phyloP scores from a whole-genome alignment of 2,888 invertebrate species.

The Diaprepes abbreviatus region DNA sequence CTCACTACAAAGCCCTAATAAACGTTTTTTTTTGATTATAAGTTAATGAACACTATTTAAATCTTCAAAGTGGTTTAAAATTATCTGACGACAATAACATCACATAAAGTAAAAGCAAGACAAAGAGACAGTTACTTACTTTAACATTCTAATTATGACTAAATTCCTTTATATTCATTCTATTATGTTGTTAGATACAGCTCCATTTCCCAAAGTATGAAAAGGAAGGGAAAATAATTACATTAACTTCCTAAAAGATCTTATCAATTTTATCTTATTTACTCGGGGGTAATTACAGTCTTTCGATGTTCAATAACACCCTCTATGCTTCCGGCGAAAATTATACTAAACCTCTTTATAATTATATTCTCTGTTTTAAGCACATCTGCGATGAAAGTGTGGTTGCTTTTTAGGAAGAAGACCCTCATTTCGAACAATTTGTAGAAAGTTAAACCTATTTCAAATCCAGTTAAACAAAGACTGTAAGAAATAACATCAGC shows the following conservation, averaged over 20 bases:
- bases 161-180: background rate
- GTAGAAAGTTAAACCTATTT: background rate
- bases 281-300: constrained; percentile 2
- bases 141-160: background rate
- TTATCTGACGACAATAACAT: too few species aligned
- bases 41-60: too few species aligned
- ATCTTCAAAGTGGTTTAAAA: too few species aligned
- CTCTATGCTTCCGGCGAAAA: background rate
- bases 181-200: constrained; percentile 2
- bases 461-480: too few species aligned
- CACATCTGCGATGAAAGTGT: background rate
- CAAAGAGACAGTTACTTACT: too few species aligned
- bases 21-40: too few species aligned
- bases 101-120: too few species aligned
- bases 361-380: background rate
- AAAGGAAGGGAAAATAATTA: constrained; percentile 2
- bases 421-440: too few species aligned
- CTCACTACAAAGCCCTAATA: too few species aligned
- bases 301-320: background rate
- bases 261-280: constrained; percentile 1
- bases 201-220: background rate
- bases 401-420: background rate
- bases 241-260: constrained; percentile 2
- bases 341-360: constrained; percentile 1
- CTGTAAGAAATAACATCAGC: too few species aligned